Evolutionary conservation across 2,888 invertebrate species (phyloP).

Genomic region (Miltochrista miniata): DNA sequence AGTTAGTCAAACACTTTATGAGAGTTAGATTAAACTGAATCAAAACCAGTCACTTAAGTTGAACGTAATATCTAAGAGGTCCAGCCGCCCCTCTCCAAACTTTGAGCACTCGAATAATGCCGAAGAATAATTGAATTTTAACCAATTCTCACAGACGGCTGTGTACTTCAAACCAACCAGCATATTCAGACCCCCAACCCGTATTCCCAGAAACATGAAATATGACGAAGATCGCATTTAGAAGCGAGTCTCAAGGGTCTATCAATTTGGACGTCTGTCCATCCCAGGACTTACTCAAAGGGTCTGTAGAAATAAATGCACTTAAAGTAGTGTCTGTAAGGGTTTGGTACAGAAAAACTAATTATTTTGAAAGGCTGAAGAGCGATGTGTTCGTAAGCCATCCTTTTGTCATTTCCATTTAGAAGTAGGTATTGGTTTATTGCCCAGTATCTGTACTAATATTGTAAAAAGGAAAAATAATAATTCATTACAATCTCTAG

Average conservation of each 20-base stretch:
- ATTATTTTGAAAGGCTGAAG: conserved; percentile 55
- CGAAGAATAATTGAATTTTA: conserved; percentile 70
- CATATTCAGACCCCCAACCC: conserved; percentile 27
- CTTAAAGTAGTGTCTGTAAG: conserved; percentile 60
- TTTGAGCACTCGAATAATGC: conserved; percentile 63
- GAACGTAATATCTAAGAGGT: conserved; percentile 57
- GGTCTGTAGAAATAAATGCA: conserved; percentile 68
- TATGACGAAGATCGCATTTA: conserved; percentile 11
- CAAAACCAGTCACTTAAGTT: conserved; percentile 42
- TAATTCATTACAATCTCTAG: no score
- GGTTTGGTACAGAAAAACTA: conserved; percentile 53
- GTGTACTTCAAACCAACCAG: conserved; percentile 40
- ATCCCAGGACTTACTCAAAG: conserved; percentile 50
- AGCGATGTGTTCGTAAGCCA: conserved; percentile 29
- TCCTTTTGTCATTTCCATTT: no score
- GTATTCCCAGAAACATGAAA: conserved; percentile 17
- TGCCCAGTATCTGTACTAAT: no score
- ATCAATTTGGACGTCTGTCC: conserved; percentile 27
- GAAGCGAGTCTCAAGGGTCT: conserved; percentile 29
- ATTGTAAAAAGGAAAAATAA: no score
- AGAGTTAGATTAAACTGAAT: conserved; percentile 58
- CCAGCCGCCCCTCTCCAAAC: conserved; percentile 48
- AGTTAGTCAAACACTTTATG: conserved; percentile 41
- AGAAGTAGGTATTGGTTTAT: no score
- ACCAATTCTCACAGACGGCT: conserved; percentile 61